These are phyloP conservation scores for Arizona elegans DNA, from an alignment of 2,113 vertebrate species.

Conservation along the genomic window DNA sequence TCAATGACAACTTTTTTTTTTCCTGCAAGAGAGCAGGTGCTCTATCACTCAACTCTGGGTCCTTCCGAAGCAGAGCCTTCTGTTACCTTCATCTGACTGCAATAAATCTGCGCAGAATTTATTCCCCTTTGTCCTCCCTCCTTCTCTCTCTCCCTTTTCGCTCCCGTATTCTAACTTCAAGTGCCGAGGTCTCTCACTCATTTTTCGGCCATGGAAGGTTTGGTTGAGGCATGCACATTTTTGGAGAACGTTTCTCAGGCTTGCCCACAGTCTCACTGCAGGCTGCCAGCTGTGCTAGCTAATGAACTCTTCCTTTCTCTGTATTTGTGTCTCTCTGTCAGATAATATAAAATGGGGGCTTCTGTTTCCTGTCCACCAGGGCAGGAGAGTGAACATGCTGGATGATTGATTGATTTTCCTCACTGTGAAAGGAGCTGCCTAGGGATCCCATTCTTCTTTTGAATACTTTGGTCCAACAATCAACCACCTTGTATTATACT, in stretches of 20 bases:
- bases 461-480: neutral
- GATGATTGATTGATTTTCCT: slow-evolving; percentile 30
- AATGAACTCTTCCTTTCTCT: slow-evolving; percentile 8
- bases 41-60: neutral
- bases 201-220: neutral
- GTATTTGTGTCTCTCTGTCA: neutral
- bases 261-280: neutral
- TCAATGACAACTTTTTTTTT: neutral
- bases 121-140: neutral
- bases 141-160: neutral
- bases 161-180: neutral
- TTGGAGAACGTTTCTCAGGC: neutral
- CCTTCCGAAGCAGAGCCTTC: neutral
- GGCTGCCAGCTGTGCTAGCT: slow-evolving; percentile 12
- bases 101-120: neutral
- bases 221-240: neutral
- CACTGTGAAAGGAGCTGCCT: slow-evolving; percentile 21
- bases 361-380: slow-evolving; percentile 24
- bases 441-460: neutral
- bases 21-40: neutral
- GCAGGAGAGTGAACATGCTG: slow-evolving; percentile 12
- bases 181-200: neutral
- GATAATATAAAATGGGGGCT: neutral
- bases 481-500: slow-evolving; percentile 43
- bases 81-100: neutral